These are phyloP conservation scores for Sebastes flavidus DNA, from an alignment of 2,797 vertebrate genomes.

Conservation along the genomic window DNA sequence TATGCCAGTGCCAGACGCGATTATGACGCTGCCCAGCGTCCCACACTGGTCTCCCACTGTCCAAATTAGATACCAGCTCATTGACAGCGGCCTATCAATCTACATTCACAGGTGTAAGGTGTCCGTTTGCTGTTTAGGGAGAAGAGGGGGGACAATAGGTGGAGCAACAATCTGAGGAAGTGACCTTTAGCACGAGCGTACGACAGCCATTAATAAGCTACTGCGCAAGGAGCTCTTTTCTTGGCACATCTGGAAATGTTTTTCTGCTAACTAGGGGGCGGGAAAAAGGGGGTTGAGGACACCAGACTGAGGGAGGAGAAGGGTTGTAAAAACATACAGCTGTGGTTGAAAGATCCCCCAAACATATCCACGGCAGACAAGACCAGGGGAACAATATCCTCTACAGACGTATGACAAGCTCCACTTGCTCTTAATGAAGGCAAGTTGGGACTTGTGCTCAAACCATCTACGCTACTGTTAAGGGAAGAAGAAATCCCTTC, in stretches of 20 bases:
- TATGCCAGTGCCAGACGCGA: constrained; percentile 83
- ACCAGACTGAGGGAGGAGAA: constrained; percentile 40
- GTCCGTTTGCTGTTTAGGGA: constrained; percentile 32
- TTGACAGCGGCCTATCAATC: constrained; percentile 48
- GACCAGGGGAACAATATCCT: neutral
- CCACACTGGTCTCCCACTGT: constrained; percentile 44
- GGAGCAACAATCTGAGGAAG: constrained; percentile 63
- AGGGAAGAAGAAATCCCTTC: constrained; percentile 5
- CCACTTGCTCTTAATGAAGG: constrained; percentile 24
- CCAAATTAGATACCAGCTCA: constrained; percentile 56
- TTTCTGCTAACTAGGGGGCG: constrained; percentile 58
- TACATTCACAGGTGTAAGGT: constrained; percentile 19
- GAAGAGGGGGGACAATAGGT: constrained; percentile 9
- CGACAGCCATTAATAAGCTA: constrained; percentile 66
- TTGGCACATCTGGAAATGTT: constrained; percentile 80
- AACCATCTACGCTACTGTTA: neutral
- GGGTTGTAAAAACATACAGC: constrained; percentile 56
- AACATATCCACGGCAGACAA: neutral
- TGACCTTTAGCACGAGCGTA: constrained; percentile 62
- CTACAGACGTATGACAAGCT: constrained; percentile 4
- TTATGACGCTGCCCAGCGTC: constrained; percentile 82
- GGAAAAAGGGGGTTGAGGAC: constrained; percentile 41
- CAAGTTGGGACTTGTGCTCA: constrained; percentile 18
- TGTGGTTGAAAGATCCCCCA: constrained; percentile 51
- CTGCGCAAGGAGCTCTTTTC: constrained; percentile 63